Conservation (phyloP, 2,888 invertebrate genomes). For the Linyphia triangularis region DNA sequence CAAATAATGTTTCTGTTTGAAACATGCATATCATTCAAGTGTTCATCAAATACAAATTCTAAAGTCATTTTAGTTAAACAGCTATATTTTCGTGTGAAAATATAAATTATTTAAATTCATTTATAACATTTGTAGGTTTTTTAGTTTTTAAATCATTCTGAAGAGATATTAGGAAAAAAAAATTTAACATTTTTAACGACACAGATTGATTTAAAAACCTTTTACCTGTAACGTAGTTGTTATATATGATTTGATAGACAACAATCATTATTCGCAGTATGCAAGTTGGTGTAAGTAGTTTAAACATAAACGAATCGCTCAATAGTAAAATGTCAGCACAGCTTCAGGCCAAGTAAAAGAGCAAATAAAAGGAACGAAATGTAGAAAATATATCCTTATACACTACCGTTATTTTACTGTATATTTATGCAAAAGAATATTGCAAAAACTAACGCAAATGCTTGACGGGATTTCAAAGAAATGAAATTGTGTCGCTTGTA, state of each 20-base stretch:
- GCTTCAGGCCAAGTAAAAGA: neutral
- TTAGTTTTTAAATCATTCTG: too few relatives aligned
- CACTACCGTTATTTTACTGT: constrained; percentile 18
- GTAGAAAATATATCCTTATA: constrained; percentile 17
- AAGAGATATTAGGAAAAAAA: too few relatives aligned
- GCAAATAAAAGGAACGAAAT: constrained; percentile 6
- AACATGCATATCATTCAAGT: too few relatives aligned
- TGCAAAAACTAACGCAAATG: constrained; percentile 35
- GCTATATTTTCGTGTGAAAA: too few relatives aligned
- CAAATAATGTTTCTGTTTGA: too few relatives aligned
- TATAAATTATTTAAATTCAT: too few relatives aligned
- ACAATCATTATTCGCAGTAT: constrained; percentile 33
- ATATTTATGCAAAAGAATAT: constrained; percentile 5
- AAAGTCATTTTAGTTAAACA: too few relatives aligned
- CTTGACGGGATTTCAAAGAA: constrained; percentile 15
- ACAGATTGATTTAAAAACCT: neutral
- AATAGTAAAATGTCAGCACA: neutral
- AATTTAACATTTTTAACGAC: too few relatives aligned
- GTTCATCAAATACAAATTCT: too few relatives aligned
- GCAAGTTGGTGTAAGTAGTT: neutral
- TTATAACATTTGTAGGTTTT: too few relatives aligned
- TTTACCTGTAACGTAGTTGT: neutral
- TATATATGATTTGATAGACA: constrained; percentile 31
- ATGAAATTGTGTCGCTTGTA: constrained; percentile 43
- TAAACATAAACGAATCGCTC: neutral